Base-by-base conservation (phyloP, 2,113 vertebrate genomes). In the Phalacrocorax pelagicus region DNA sequence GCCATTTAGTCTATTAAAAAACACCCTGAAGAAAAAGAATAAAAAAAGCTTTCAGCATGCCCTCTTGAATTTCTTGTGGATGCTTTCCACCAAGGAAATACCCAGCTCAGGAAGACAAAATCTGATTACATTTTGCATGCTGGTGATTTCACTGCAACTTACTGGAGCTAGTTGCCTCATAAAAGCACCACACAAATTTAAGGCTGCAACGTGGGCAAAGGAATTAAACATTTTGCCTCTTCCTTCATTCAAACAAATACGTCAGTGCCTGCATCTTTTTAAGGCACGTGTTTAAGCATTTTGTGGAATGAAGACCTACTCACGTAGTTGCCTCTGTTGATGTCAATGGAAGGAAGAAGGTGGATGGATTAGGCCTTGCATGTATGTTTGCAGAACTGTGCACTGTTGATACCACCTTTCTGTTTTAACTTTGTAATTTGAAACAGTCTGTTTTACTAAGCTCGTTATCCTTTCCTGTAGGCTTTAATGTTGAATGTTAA, bases 81-180 rank as follows among this genome's bases (percentile, higher is more conserved):
- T 91, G 40, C 27, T 69, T 80, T 77, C 11, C 34, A 62, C 42
- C 51, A 57, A 70, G 61, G 46, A 79, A 70, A 38, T 29, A n/a
- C 22, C 38, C 24, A n/a, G 38, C 49, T 49, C 24, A 29, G 46
- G 21, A 81, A 23, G 62, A 59, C 51, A 73, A 44, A 49, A 61
- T 55, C 27, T 61, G 26, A 16, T 63, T 30, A 22, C 7, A 52
- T 62, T 58, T 23, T 54, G 26, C 0, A 0, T 63, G 34, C 61
- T 57, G 16, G 9, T 77, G n/a, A 8, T 34, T 85, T 85, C 42
- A 23, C 29, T 47, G 14, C 10, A 34, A 44, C 9, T 70, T 29
- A 13, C 15, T 16, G 34, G 30, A 71, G 20, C 36, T 42, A 3
- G 21, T 51, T 0, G 0, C 36, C 61, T 40, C 1, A 0, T 55